These are phyloP conservation scores for Seriola dumerili DNA, from an alignment of 2,113 vertebrate genomes.

Conservation along the genomic window DNA sequence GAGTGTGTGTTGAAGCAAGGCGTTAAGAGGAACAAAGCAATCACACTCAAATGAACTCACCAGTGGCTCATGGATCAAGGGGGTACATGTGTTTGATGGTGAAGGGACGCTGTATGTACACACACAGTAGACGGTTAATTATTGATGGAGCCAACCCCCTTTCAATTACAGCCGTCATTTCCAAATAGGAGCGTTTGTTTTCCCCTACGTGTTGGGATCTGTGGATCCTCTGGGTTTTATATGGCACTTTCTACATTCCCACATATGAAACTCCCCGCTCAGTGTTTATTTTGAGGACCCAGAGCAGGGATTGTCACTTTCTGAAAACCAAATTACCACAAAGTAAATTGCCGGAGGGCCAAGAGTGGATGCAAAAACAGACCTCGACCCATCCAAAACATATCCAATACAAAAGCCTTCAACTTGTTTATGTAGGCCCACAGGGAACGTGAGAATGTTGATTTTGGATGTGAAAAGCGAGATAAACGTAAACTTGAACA, in stretches of 20 bases:
- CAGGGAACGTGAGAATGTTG: conserved; percentile 41
- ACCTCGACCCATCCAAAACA: conserved; percentile 30
- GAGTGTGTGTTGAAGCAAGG: conserved; percentile 32
- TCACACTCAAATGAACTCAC: conserved; percentile 60
- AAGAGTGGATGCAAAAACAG: conserved; percentile 37
- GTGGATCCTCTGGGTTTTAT: conserved; percentile 26
- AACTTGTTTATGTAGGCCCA: conserved; percentile 17
- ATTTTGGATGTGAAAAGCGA: conserved; percentile 38
- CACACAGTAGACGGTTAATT: conserved; percentile 63
- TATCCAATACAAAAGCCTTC: conserved; percentile 10
- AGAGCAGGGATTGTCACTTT: conserved; percentile 25
- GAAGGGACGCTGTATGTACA: conserved; percentile 44
- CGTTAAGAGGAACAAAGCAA: conserved; percentile 45
- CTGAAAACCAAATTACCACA: conserved; percentile 46
- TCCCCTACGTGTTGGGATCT: background rate
- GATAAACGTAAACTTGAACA: conserved; percentile 54
- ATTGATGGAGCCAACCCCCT: conserved; percentile 58
- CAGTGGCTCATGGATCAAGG: conserved; percentile 49
- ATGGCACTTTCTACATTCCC: conserved; percentile 21
- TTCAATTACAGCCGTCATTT: conserved; percentile 60
- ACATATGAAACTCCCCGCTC: background rate
- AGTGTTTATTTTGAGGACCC: conserved; percentile 33
- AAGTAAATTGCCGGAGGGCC: conserved; percentile 28
- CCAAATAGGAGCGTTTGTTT: conserved; percentile 21
- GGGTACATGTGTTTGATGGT: conserved; percentile 60